Evolutionary conservation across 2,888 invertebrate species (phyloP).

Genomic region (Endomychus coccineus): DNA sequence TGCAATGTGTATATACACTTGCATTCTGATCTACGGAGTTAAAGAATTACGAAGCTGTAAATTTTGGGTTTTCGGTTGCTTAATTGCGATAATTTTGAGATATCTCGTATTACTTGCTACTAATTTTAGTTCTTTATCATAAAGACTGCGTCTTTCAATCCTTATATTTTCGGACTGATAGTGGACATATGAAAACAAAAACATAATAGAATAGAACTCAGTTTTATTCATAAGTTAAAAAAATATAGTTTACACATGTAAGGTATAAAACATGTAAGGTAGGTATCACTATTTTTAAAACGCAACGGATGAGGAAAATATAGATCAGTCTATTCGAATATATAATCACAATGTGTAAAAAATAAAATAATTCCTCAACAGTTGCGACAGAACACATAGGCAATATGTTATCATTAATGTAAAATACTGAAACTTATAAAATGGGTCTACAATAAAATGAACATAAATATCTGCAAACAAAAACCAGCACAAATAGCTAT

Average conservation of each 20-base stretch:
- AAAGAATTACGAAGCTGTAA: too few relatives aligned
- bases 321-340: slow-evolving; percentile 12
- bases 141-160: too few relatives aligned
- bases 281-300: slow-evolving; percentile 14
- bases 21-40: too few relatives aligned
- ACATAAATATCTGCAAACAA: slow-evolving; percentile 19
- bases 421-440: slow-evolving; percentile 20
- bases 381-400: slow-evolving; percentile 23
- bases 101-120: too few relatives aligned
- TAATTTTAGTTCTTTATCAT: too few relatives aligned
- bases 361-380: slow-evolving; percentile 17
- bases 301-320: slow-evolving; percentile 11
- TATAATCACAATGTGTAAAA: slow-evolving; percentile 15
- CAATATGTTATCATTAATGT: slow-evolving; percentile 21
- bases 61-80: too few relatives aligned
- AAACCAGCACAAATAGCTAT: slow-evolving; percentile 21
- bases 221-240: slow-evolving; percentile 13
- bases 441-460: slow-evolving; percentile 14
- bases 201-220: background rate
- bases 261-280: too few relatives aligned
- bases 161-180: too few relatives aligned
- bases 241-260: slow-evolving; percentile 14
- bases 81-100: too few relatives aligned
- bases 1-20: too few relatives aligned
- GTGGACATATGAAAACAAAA: background rate